phyloP scores from a whole-genome alignment of 2,888 invertebrate genomes.

The Elaeidobius kamerunicus region DNA sequence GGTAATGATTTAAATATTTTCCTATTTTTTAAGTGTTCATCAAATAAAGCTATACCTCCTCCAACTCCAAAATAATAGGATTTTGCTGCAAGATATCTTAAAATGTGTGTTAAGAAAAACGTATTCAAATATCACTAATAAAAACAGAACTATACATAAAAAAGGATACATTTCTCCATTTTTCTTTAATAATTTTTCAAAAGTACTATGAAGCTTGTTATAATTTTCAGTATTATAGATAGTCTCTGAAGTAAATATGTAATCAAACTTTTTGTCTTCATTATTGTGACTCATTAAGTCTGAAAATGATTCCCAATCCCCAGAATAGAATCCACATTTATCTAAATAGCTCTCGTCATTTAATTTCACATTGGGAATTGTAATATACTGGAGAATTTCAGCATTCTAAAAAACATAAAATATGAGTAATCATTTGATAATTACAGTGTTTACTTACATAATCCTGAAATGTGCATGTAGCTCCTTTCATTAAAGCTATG shows the following conservation, averaged over 20 bases:
- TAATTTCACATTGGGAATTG: constrained; percentile 75
- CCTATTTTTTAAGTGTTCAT: constrained; percentile 57
- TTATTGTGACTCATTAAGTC: constrained; percentile 51
- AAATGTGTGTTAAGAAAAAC: too few species aligned
- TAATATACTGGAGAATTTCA: constrained; percentile 77
- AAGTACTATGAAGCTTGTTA: constrained; percentile 67
- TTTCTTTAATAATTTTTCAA: constrained; percentile 59
- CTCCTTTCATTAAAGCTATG: constrained; percentile 62
- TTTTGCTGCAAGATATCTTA: constrained; percentile 84
- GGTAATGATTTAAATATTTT: constrained; percentile 55
- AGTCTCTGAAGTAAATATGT: constrained; percentile 90
- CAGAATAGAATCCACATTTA: constrained; percentile 57
- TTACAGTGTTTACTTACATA: constrained; percentile 68
- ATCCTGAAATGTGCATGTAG: constrained; percentile 82
- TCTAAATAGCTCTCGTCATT: constrained; percentile 54
- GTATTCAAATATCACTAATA: too few species aligned
- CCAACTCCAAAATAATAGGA: constrained; percentile 94
- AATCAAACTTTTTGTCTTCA: constrained; percentile 63
- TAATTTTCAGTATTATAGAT: constrained; percentile 85
- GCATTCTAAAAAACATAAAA: constrained; percentile 65
- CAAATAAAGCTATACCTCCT: constrained; percentile 78
- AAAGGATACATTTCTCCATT: constrained; percentile 65
- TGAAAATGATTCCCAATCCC: constrained; percentile 61
- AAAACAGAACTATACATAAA: constrained; percentile 8
- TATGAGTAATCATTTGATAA: not conserved